Evolutionary conservation across 1,140 invertebrate species (phyloP).

Genomic region (Papilio helenus): DNA sequence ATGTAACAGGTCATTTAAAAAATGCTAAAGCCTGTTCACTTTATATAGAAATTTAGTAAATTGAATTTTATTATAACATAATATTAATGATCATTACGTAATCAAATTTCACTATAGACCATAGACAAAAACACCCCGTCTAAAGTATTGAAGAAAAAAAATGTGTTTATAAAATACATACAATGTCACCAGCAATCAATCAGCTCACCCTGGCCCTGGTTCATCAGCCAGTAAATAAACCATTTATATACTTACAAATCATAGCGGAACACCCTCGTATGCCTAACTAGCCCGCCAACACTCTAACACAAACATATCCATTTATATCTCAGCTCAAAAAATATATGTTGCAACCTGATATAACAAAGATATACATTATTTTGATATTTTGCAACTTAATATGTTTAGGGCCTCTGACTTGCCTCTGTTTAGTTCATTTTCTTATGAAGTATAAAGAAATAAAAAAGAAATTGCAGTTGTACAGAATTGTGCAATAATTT

Average conservation of each 20-base stretch:
- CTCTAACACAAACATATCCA: slow-evolving; percentile 45
- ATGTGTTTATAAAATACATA: slow-evolving; percentile 76
- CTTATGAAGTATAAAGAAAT: too few relatives aligned
- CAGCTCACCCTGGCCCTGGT: slow-evolving; percentile 64
- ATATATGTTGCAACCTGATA: slow-evolving; percentile 31
- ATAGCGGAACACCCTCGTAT: slow-evolving; percentile 61
- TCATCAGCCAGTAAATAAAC: slow-evolving; percentile 64
- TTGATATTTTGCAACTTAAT: too few relatives aligned
- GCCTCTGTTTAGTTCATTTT: too few relatives aligned
- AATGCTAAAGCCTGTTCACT: background rate
- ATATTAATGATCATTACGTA: slow-evolving; percentile 44
- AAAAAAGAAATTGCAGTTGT: too few relatives aligned
- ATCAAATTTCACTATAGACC: slow-evolving; percentile 35
- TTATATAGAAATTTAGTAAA: background rate
- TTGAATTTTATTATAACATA: background rate
- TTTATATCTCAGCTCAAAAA: background rate
- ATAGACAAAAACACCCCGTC: slow-evolving; percentile 46
- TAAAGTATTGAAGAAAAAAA: slow-evolving; percentile 51
- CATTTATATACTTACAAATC: slow-evolving; percentile 75
- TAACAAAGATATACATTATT: background rate
- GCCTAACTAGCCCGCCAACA: slow-evolving; percentile 58
- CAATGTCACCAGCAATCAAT: slow-evolving; percentile 70
- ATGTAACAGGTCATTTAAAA: background rate
- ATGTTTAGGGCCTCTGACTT: too few relatives aligned
- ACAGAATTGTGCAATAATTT: too few relatives aligned